A percentile compares a stretch with the other conserved stretches of the same genome.
These are phyloP conservation scores for Phymorhynchus buccinoides DNA, from an alignment of 1,140 invertebrate genomes.

Conservation along the genomic window DNA sequence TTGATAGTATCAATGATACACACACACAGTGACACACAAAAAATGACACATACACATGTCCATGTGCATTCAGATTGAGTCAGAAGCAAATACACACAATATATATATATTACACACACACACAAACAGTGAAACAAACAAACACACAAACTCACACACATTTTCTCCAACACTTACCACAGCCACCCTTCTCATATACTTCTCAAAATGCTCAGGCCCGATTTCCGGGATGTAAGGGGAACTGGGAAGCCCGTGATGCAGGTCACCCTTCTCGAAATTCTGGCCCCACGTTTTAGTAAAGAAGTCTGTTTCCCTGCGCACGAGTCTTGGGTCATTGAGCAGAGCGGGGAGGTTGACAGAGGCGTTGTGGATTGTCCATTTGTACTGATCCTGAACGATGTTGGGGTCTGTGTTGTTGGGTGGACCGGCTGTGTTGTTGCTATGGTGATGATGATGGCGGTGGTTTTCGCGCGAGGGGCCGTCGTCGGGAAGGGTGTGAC, in stretches of 20 bases:
- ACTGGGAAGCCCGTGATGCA: slow-evolving; percentile 79
- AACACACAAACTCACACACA: background rate
- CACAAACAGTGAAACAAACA: background rate
- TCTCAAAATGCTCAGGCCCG: slow-evolving; percentile 87
- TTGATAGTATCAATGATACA: too few relatives aligned
- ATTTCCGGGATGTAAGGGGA: slow-evolving; percentile 89
- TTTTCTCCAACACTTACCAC: slow-evolving; percentile 58
- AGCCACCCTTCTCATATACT: slow-evolving; percentile 82
- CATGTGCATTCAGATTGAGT: too few relatives aligned
- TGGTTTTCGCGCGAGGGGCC: too few relatives aligned
- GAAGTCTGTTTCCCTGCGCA: slow-evolving; percentile 82
- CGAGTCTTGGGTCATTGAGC: slow-evolving; percentile 93
- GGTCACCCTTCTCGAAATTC: slow-evolving; percentile 82
- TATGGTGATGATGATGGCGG: too few relatives aligned
- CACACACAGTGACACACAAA: too few relatives aligned
- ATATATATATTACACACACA: too few relatives aligned
- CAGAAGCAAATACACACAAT: too few relatives aligned
- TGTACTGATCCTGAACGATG: slow-evolving; percentile 72
- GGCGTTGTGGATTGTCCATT: slow-evolving; percentile 78
- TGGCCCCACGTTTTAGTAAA: slow-evolving; percentile 99
- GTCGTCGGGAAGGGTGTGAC: too few relatives aligned
- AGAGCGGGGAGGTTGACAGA: slow-evolving; percentile 92
- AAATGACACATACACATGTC: too few relatives aligned
- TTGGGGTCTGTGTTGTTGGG: slow-evolving; percentile 54
- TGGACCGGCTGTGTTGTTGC: too few relatives aligned